These are phyloP conservation scores for Charanyca ferruginea DNA, from an alignment of 2,888 invertebrate genomes.

Conservation along the genomic window DNA sequence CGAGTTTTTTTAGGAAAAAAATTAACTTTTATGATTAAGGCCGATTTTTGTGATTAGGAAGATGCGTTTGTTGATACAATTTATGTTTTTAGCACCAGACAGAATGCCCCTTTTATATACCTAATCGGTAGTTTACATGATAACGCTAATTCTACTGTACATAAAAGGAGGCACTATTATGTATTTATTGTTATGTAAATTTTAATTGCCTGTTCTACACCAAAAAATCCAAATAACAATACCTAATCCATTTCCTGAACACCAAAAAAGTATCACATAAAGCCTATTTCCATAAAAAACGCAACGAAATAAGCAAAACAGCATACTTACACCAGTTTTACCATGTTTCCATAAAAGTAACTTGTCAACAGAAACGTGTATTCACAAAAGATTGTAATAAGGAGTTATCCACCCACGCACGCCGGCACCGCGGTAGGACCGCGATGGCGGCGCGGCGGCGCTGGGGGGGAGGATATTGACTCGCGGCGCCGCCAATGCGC, in stretches of 20 bases:
- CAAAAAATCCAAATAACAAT: conserved; percentile 9
- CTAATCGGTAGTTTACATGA: not conserved
- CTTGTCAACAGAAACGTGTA: conserved; percentile 50
- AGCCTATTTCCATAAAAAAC: conserved; percentile 26
- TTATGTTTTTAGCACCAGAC: not conserved
- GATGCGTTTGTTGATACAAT: not conserved
- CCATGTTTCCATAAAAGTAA: conserved; percentile 45
- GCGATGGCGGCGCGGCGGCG: conserved; percentile 89
- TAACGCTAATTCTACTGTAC: not conserved
- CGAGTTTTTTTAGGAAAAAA: not conserved
- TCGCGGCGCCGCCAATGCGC: conserved; percentile 87
- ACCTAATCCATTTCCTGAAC: conserved; percentile 28
- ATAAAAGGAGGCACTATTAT: conserved; percentile 1
- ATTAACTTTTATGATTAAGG: not conserved
- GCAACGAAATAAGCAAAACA: conserved; percentile 35
- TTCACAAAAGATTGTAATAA: conserved; percentile 63
- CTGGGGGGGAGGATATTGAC: conserved; percentile 90
- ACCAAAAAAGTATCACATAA: conserved; percentile 4
- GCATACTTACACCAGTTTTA: conserved; percentile 52
- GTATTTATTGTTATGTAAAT: conserved; percentile 10
- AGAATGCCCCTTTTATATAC: not conserved
- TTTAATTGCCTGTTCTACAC: conserved; percentile 8
- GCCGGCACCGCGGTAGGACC: conserved; percentile 73
- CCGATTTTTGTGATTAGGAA: not conserved
- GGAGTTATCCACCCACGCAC: conserved; percentile 73